Conservation (phyloP, 1,140 invertebrate species). For the Gonioctena quinquepunctata region DNA sequence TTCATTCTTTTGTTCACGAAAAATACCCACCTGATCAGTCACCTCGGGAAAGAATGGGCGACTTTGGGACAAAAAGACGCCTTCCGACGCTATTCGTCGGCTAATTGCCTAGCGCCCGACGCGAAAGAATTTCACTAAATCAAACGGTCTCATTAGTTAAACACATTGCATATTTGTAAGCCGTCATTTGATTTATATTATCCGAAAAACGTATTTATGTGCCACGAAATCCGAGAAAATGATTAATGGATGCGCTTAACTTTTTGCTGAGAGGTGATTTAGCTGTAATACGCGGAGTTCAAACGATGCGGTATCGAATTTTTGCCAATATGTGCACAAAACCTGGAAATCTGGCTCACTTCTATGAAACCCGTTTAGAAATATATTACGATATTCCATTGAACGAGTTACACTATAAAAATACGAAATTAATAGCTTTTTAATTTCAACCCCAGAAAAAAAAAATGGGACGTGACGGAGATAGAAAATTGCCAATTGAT, state of each 20-base stretch:
- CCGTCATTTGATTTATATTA: constrained; percentile 39
- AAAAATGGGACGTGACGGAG: no score
- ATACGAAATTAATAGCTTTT: no score
- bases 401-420: no score
- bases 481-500: no score
- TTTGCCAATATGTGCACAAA: no score
- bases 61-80: neutral
- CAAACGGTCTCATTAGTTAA: constrained; percentile 41
- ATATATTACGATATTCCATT: no score
- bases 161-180: constrained; percentile 40
- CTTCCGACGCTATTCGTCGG: constrained; percentile 7
- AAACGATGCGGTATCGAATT: neutral
- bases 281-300: neutral
- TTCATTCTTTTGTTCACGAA: neutral
- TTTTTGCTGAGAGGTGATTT: neutral
- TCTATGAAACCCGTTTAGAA: no score
- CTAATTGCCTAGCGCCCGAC: constrained; percentile 21
- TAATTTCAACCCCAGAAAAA: no score
- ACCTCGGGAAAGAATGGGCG: neutral
- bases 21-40: neutral
- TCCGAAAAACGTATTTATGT: constrained; percentile 35
- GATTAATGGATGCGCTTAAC: constrained; percentile 3
- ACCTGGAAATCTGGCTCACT: no score
- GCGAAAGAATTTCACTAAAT: constrained; percentile 31
- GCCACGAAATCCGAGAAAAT: constrained; percentile 29